phyloP scores from a whole-genome alignment of 2,113 vertebrate species.

The Plectropomus leopardus region DNA sequence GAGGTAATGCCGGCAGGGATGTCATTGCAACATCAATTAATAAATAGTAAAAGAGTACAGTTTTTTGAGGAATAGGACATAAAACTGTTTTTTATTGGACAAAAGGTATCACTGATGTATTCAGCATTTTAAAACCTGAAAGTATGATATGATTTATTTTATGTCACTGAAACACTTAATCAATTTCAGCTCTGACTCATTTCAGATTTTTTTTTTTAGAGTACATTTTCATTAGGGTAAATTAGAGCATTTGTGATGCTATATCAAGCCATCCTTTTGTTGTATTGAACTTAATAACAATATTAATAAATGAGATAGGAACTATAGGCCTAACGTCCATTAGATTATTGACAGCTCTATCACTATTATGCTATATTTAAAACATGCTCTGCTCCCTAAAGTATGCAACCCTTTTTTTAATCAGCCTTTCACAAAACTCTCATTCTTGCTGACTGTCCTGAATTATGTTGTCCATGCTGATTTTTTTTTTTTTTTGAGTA shows the following conservation, averaged over 20 bases:
- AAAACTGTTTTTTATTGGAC: background rate
- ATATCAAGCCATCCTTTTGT: background rate
- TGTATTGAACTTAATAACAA: no score
- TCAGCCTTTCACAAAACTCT: background rate
- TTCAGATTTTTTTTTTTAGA: no score
- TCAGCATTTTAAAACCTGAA: slow-evolving; percentile 4
- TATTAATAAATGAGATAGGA: background rate
- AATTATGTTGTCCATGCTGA: background rate
- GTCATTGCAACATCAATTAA: background rate
- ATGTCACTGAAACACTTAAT: background rate
- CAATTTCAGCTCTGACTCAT: background rate
- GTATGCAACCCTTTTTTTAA: background rate
- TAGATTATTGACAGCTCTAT: background rate
- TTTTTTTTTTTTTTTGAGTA: background rate
- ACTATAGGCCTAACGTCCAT: background rate
- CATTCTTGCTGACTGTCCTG: background rate
- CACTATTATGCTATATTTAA: background rate
- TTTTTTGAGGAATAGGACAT: background rate
- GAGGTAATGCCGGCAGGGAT: background rate
- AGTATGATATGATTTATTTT: background rate
- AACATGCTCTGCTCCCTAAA: slow-evolving; percentile 13
- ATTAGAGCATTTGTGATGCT: background rate
- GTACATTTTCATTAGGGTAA: no score
- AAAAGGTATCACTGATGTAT: background rate
- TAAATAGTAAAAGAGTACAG: background rate